Evolutionary conservation across 2,113 vertebrate genomes (phyloP).

Genomic region (Notothenia rossii): DNA sequence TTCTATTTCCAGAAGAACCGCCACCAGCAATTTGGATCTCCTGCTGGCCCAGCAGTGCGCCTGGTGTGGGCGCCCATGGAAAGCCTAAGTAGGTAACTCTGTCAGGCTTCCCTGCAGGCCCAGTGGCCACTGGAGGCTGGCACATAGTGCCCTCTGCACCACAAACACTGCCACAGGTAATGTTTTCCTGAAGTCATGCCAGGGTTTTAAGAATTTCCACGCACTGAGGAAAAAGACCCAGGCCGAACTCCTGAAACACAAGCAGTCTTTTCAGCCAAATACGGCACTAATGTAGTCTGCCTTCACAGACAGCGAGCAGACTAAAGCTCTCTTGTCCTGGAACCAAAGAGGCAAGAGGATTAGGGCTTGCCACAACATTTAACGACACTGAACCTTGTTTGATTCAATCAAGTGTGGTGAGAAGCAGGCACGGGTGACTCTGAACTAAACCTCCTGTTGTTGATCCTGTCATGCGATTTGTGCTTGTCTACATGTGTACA

Average conservation of each 20-base stretch:
- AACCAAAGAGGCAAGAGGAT: conserved; percentile 76
- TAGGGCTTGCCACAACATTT: conserved; percentile 75
- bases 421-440: conserved; percentile 61
- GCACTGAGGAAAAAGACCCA: conserved; percentile 72
- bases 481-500: conserved; percentile 18
- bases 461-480: conserved; percentile 43
- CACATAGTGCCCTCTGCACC: conserved; percentile 71
- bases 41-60: conserved; percentile 50
- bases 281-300: conserved; percentile 69
- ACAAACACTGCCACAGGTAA: conserved; percentile 80
- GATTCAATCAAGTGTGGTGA: conserved; percentile 76
- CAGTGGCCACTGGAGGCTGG: conserved; percentile 75
- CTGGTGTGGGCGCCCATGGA: conserved; percentile 64
- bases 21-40: conserved; percentile 78
- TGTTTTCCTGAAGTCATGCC: conserved; percentile 81
- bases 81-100: conserved; percentile 74
- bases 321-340: conserved; percentile 70
- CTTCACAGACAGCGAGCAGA: conserved; percentile 66
- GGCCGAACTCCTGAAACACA: conserved; percentile 74
- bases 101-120: conserved; percentile 71
- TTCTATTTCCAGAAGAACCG: conserved; percentile 75
- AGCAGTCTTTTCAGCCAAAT: conserved; percentile 80
- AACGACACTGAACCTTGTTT: conserved; percentile 79
- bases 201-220: conserved; percentile 83
- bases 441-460: conserved; percentile 68